These are phyloP conservation scores for Merluccius polli DNA, from an alignment of 2,797 vertebrate species.

Conservation along the genomic window DNA sequence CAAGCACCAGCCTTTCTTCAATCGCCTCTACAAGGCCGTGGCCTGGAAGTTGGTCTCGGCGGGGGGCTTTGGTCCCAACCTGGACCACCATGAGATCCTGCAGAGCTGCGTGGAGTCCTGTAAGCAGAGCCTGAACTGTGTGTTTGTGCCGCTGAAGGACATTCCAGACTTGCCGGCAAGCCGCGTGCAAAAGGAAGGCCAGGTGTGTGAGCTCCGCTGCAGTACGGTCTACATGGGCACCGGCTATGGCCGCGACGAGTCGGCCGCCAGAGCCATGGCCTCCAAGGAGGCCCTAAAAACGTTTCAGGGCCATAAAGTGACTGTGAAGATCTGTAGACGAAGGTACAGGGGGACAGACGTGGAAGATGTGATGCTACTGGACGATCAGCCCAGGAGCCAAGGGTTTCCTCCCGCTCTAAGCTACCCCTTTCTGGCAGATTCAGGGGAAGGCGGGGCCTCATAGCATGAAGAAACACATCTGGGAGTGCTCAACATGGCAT, in stretches of 20 bases:
- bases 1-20: conserved; percentile 92
- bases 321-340: conserved; percentile 88
- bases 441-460: conserved; percentile 32
- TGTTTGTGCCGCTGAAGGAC: conserved; percentile 92
- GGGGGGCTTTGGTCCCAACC: conserved; percentile 87
- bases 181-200: conserved; percentile 90
- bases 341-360: conserved; percentile 87
- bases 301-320: conserved; percentile 94
- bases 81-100: conserved; percentile 91
- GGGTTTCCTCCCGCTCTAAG: conserved; percentile 91
- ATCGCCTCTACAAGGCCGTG: conserved; percentile 94
- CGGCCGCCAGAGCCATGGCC: conserved; percentile 89
- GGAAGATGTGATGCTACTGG: conserved; percentile 89
- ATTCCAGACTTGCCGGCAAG: conserved; percentile 89
- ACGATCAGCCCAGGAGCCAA: conserved; percentile 86
- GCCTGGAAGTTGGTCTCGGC: conserved; percentile 96
- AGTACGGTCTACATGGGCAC: conserved; percentile 93
- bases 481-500: conserved; percentile 5
- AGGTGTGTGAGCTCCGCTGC: conserved; percentile 94
- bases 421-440: conserved; percentile 78
- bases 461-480: conserved; percentile 26
- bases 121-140: conserved; percentile 86
- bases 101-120: conserved; percentile 87
- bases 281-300: conserved; percentile 93
- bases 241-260: conserved; percentile 91